phyloP scores from a whole-genome alignment of 2,888 invertebrate genomes.

The Plebejus anna region DNA sequence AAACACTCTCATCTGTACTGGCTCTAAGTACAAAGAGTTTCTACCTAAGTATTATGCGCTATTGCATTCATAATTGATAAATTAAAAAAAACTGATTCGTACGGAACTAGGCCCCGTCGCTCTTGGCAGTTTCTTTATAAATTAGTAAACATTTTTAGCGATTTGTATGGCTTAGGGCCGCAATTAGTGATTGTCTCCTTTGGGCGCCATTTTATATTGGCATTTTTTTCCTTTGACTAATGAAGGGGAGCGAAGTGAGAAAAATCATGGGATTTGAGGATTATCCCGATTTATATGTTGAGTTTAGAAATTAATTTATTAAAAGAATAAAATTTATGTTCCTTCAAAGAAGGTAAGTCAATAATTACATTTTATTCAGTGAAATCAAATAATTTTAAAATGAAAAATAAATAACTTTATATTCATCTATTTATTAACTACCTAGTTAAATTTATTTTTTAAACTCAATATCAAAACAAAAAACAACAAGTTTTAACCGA shows the following conservation, averaged over 20 bases:
- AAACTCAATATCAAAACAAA: too few species aligned
- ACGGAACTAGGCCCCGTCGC: constrained; percentile 33
- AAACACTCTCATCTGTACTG: too few species aligned
- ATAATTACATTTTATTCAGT: not conserved
- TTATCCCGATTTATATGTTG: constrained; percentile 33
- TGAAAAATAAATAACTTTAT: not conserved
- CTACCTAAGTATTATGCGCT: not conserved
- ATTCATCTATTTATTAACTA: too few species aligned
- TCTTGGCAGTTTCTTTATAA: constrained; percentile 54
- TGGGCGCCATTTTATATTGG: constrained; percentile 54
- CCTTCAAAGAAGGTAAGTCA: not conserved
- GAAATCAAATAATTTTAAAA: not conserved
- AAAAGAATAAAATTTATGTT: not conserved
- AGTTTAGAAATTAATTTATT: constrained; percentile 20
- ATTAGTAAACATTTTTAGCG: constrained; percentile 77
- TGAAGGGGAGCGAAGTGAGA: constrained; percentile 55
- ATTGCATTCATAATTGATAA: not conserved
- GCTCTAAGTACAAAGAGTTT: not conserved
- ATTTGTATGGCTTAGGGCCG: constrained; percentile 75
- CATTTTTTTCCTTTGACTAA: constrained; percentile 63
- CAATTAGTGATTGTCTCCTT: constrained; percentile 72
- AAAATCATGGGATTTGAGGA: constrained; percentile 55
- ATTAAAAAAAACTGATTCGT: constrained; percentile 17
- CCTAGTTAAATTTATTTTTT: too few species aligned
- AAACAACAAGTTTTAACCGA: too few species aligned